phyloP scores from a whole-genome alignment of 2,113 vertebrate genomes.

The Phylloscopus trochiloides region DNA sequence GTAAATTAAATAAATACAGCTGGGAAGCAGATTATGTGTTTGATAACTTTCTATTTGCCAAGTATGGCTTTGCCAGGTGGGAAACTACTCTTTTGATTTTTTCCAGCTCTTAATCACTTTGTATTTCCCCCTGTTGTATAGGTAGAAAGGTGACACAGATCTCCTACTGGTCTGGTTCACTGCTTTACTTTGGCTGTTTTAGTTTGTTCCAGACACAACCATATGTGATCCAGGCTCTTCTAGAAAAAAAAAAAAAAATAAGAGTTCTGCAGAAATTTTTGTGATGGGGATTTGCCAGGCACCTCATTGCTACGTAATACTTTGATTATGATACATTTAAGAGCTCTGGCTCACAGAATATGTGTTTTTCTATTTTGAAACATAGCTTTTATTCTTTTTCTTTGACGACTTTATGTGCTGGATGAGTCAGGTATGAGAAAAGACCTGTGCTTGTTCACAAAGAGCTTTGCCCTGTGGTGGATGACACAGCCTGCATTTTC shows the following conservation, averaged over 20 bases:
- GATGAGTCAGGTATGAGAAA: slow-evolving; percentile 28
- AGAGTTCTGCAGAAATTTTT: not conserved
- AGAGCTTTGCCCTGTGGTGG: slow-evolving; percentile 1
- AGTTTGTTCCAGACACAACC: not conserved
- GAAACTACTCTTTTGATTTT: not conserved
- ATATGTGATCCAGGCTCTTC: not conserved
- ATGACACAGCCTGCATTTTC: slow-evolving; percentile 27
- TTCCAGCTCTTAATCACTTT: not conserved
- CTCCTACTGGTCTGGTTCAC: not conserved
- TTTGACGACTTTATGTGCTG: not conserved
- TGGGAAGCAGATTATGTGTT: not conserved
- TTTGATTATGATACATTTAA: not conserved
- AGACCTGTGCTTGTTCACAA: not conserved
- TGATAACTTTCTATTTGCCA: not conserved
- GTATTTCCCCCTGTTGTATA: not conserved
- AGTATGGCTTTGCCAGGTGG: not conserved
- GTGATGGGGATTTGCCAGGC: not conserved
- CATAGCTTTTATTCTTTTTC: not conserved
- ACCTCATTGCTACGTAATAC: not conserved
- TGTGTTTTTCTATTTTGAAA: slow-evolving; percentile 9
- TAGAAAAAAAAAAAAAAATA: not conserved
- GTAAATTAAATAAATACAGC: not conserved
- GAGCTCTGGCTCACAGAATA: not conserved
- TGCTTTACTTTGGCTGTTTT: not conserved
- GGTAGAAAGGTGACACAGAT: not conserved